These are phyloP conservation scores for Anthophora plumipes DNA, from an alignment of 2,888 invertebrate species.

Conservation along the genomic window DNA sequence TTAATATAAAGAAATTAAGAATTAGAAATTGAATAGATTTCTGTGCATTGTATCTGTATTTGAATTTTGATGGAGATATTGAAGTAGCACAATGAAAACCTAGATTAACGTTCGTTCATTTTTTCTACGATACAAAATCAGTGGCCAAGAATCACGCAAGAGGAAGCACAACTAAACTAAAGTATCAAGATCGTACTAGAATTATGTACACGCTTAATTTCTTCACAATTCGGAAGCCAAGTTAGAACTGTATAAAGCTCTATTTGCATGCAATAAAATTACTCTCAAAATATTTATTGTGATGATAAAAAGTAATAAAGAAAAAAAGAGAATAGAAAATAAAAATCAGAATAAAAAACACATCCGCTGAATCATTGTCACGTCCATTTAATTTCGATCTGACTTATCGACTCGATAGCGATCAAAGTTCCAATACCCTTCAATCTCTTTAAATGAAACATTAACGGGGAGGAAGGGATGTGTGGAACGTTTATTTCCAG, in stretches of 20 bases:
- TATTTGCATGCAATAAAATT: not conserved
- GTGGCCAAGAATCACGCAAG: not conserved
- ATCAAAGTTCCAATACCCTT: slow-evolving; percentile 1
- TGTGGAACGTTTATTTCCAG: slow-evolving; percentile 25
- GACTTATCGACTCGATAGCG: not conserved
- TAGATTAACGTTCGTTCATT: too few species aligned
- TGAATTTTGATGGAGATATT: too few species aligned
- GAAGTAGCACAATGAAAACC: too few species aligned
- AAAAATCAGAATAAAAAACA: too few species aligned
- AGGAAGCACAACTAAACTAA: not conserved
- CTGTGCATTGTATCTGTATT: too few species aligned
- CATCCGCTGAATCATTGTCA: not conserved
- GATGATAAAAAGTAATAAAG: not conserved
- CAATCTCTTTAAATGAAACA: not conserved
- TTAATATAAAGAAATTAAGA: too few species aligned
- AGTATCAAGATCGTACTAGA: not conserved
- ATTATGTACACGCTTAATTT: not conserved
- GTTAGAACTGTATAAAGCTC: too few species aligned
- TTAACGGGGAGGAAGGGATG: too few species aligned
- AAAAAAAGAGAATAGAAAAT: not conserved
- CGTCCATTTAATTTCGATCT: slow-evolving; percentile 2
- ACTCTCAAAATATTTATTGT: not conserved
- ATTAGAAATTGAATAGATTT: too few species aligned
- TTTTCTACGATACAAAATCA: not conserved
- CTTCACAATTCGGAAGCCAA: not conserved